Base-by-base conservation (phyloP, 1,140 invertebrate species). In the Pseudachorutes palmiensis region DNA sequence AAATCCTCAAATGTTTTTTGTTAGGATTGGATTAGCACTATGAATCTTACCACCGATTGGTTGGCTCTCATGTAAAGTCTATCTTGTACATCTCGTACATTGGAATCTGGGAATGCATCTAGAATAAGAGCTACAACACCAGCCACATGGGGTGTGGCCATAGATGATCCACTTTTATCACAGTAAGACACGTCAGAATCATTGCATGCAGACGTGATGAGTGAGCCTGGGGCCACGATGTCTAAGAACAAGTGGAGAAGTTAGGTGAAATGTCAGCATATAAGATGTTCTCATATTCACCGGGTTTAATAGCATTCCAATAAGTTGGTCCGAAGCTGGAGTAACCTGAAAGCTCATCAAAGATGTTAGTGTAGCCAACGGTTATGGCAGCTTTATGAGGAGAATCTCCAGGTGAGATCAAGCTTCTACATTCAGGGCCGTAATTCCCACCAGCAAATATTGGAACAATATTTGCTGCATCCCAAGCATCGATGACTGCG, bases 361-460 rank as follows among this genome's bases (percentile, higher is more conserved):
- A 9, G 19, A 19, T 12, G 36, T 45, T 19, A 9, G 36, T 45
- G 9, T 9, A 45, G 36, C 36, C 36, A 19, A 45, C 36, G 36
- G 36, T 45, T 12, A 45, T 45, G 9, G 19, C 9, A 9, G 36
- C 36, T 9, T 9, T 9, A 19, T 45, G 36, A 12, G 36, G 19
- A 12, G 36, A 45, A 19, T 45, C 36, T 9, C 36, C 36, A 12
- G 36, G 36, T 9, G 36, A 45, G 9, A 9, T 9, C 36, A 45
- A 19, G 9, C 9, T 12, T 9, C 36, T 45, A 19, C 36, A 45
- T 45, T 19, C 9, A 12, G 36, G 36, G 19, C 64, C 64, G 12
- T 41, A 55, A 26, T 65, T 65, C 32, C 64, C 64, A 2, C 2
- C 9, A 30, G 64, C 24, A 31, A 65, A 65, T 16, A 65, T 9